Evolutionary conservation across 30 jellyfish, hydroid and myxozoan species (phyloP), one percentile per base, ranked within the genome.

Genomic region (Catostylus mosaicus): DNA sequence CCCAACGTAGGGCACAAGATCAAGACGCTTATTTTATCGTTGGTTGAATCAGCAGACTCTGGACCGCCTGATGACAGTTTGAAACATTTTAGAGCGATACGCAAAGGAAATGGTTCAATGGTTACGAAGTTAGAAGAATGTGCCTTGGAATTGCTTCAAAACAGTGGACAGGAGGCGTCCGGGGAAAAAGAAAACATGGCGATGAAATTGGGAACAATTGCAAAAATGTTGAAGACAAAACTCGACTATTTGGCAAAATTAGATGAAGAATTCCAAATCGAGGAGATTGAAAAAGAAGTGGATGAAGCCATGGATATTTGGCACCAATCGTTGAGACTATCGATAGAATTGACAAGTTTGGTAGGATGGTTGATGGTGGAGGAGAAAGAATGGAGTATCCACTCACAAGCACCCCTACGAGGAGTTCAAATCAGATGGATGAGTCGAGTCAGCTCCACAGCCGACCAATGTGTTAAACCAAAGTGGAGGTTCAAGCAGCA

Each of bases 401-500:
- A 30, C 26, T 73, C 73, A 70, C 82, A 70, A 70, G 82, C 32
- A 70, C 82, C 63, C 82, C 82, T 70, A 26, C 74, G 26, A 33
- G 74, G 75, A 70, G 82, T 30, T 18, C 79, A 31, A 66, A 6
- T 66, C 66, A 9, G 30, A 66, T 14, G 24, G 68, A n/a, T n/a
- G n/a, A 24, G 14, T 6, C 30, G 30, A 30, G 14, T 7, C 30
- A 66, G 75, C 75, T 70, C 43, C 68, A 70, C 82, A 32, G 30
- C 82, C 75, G 12, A 70, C 36, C 20, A 19, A 12, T 7, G 20
- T 38, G 82, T 11, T 32, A 20, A 70, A 70, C 26, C 74, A 31
- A 40, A 70, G 82, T 70, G 82, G 82, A 70, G 43, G 82, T 32
- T 70, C 82, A 36, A 32, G 73, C 23, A n/a, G n/a, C n/a, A n/a